Percentiles rank a stretch among this genome's conserved stretches.
These are phyloP conservation scores for Oncorhynchus nerka DNA, from an alignment of 2,113 vertebrate species.

Conservation along the genomic window DNA sequence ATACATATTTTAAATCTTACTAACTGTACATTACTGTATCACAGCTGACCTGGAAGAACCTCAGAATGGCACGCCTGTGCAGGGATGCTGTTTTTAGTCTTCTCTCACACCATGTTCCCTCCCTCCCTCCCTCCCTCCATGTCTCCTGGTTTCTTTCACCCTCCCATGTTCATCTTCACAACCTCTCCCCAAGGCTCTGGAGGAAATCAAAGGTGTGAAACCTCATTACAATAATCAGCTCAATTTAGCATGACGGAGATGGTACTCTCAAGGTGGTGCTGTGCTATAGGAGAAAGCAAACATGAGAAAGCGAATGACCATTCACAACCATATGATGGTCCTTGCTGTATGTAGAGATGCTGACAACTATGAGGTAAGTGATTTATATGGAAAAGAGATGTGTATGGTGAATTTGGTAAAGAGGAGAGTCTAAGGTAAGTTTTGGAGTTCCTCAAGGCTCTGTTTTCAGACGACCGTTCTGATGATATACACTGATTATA, in stretches of 20 bases:
- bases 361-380: too few relatives aligned
- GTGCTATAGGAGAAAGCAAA: constrained; percentile 4
- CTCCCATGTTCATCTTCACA: constrained; percentile 35
- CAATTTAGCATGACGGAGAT: neutral
- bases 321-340: neutral
- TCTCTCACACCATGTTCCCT: constrained; percentile 50
- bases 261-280: too few relatives aligned
- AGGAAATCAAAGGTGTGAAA: constrained; percentile 40
- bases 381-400: too few relatives aligned
- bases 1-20: neutral
- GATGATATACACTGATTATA: too few relatives aligned
- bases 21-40: constrained; percentile 15
- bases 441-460: constrained; percentile 11
- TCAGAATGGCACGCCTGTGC: constrained; percentile 15
- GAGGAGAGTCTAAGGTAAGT: constrained; percentile 6
- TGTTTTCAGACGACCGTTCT: too few relatives aligned
- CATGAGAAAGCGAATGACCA: constrained; percentile 5
- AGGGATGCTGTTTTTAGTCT: too few relatives aligned
- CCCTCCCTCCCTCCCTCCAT: neutral
- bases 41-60: constrained; percentile 42
- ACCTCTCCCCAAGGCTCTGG: constrained; percentile 15
- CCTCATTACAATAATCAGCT: constrained; percentile 33
- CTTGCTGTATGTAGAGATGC: neutral
- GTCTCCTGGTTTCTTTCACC: constrained; percentile 34
- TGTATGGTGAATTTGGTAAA: too few relatives aligned